Evolutionary conservation across 2,113 vertebrate species (phyloP).

Genomic region (Laterallus jamaicensis): DNA sequence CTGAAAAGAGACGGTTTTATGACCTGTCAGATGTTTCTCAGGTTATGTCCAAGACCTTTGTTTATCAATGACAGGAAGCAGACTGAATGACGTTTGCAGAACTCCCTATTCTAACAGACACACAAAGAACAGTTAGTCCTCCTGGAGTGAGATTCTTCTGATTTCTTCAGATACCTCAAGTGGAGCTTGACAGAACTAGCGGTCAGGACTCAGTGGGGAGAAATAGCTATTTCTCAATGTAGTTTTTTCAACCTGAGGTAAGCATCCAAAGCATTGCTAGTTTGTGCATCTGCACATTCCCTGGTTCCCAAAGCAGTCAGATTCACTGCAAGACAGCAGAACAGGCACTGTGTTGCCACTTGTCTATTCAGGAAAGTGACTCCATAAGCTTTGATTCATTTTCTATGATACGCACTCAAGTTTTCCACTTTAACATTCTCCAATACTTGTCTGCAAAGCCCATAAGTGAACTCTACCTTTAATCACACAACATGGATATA

Average conservation of each 20-base stretch:
- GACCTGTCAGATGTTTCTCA: background rate
- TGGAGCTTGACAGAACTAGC: background rate
- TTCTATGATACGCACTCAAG: background rate
- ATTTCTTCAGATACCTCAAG: background rate
- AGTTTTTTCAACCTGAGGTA: background rate
- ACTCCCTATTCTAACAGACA: background rate
- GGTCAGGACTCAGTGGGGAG: background rate
- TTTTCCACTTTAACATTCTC: background rate
- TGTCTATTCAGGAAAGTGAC: background rate
- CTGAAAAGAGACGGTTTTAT: background rate
- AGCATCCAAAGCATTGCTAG: background rate
- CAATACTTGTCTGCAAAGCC: background rate
- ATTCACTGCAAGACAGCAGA: background rate
- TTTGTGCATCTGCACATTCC: background rate
- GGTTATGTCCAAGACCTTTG: background rate
- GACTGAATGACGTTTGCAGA: background rate
- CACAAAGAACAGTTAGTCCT: background rate
- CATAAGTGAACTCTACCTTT: background rate
- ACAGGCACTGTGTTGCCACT: background rate
- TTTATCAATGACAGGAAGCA: background rate
- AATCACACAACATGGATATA: background rate
- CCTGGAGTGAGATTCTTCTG: background rate
- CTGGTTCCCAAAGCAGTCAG: background rate
- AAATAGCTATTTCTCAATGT: background rate
- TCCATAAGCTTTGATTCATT: background rate